phyloP scores from a whole-genome alignment of 2,888 invertebrate species.

The Dromius quadrimaculatus region DNA sequence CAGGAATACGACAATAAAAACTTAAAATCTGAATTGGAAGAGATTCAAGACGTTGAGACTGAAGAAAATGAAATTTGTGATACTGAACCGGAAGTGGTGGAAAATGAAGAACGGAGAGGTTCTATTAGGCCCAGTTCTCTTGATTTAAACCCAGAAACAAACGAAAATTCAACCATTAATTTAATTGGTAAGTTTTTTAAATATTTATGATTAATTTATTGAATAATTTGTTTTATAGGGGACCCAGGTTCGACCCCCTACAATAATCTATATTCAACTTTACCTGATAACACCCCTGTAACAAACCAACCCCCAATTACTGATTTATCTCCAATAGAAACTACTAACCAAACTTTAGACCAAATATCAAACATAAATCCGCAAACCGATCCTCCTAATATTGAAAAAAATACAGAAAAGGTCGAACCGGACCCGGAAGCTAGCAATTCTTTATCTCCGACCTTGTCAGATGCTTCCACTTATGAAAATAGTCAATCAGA shows the following conservation, averaged over 20 bases:
- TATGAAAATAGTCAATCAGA: constrained; percentile 55
- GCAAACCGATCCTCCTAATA: no score
- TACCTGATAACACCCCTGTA: background rate
- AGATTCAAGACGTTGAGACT: background rate
- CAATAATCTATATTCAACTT: constrained; percentile 63
- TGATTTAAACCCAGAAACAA: constrained; percentile 45
- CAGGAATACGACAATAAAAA: constrained; percentile 57
- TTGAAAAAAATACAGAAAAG: no score
- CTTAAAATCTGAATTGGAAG: constrained; percentile 33
- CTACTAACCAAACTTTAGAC: no score
- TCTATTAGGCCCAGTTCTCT: constrained; percentile 51
- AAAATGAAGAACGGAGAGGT: constrained; percentile 18
- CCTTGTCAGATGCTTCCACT: constrained; percentile 59
- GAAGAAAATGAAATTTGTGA: constrained; percentile 47
- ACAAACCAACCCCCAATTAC: background rate
- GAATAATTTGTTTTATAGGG: constrained; percentile 55
- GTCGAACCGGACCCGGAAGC: constrained; percentile 7
- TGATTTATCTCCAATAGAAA: background rate
- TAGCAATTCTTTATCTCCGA: constrained; percentile 43
- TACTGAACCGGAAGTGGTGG: constrained; percentile 51
- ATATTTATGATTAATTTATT: background rate
- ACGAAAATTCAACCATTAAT: constrained; percentile 18
- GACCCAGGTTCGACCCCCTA: constrained; percentile 66
- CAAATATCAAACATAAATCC: no score
- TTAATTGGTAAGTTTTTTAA: constrained; percentile 27